A percentile compares a stretch with the other conserved stretches of the same genome.
Conservation (phyloP, 1,140 invertebrate genomes). For the Procambarus clarkii region DNA sequence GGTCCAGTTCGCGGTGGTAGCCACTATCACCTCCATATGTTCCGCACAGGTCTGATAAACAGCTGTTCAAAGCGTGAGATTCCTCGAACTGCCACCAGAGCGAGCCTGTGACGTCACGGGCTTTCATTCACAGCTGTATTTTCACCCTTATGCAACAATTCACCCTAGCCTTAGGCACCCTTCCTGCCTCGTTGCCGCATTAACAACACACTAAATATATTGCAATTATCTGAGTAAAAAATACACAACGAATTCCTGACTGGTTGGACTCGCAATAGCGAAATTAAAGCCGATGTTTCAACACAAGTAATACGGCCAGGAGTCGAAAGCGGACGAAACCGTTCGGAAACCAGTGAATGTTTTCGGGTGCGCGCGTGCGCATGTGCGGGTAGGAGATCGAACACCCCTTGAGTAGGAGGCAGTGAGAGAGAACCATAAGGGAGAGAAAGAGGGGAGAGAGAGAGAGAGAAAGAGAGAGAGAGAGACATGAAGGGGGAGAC, state of each 20-base stretch:
- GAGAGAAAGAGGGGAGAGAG: not conserved
- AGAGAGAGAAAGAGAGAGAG: not conserved
- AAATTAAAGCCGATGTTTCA: too few relatives aligned
- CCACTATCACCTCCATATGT: slow-evolving; percentile 7
- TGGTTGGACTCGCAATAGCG: too few relatives aligned
- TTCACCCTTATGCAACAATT: not conserved
- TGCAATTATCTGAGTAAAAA: not conserved
- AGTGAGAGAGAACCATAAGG: not conserved
- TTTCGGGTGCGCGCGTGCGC: not conserved
- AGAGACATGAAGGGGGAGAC: not conserved
- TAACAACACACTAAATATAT: not conserved
- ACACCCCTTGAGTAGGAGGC: not conserved
- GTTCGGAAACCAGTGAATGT: not conserved
- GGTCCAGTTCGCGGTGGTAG: not conserved
- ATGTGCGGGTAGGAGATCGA: not conserved
- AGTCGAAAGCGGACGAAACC: not conserved
- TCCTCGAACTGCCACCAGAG: slow-evolving; percentile 14
- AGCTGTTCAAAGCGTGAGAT: slow-evolving; percentile 19
- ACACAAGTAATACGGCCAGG: not conserved
- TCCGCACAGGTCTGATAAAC: slow-evolving; percentile 8
- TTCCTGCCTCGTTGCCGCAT: not conserved
- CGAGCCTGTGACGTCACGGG: not conserved
- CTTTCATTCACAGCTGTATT: not conserved
- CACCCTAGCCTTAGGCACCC: not conserved
- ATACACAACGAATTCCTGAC: not conserved